Evolutionary conservation across 1,140 invertebrate species (phyloP), one percentile per base, ranked within the genome.

Genomic region (Schlechtendalia chinensis): DNA sequence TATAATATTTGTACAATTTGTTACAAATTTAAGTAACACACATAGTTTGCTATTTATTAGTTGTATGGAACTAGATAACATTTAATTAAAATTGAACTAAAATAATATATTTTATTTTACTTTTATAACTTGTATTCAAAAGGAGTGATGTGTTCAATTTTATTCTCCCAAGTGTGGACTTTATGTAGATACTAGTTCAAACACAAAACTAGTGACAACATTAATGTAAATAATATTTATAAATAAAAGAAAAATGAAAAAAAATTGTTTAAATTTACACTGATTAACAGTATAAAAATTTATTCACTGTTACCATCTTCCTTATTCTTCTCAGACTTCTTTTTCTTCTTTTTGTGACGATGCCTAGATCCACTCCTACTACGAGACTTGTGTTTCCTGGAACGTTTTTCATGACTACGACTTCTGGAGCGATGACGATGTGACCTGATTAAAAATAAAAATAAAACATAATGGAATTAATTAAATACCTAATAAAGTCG

Each of bases 291-390:
- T 50, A 79, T 50, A 3, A 79, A n/a, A 63, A 39, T 39, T 61
- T 79, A 79, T 79, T 79, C 75, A 79, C 75, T 79, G 17, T 80
- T 81, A 56, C 63, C 58, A 27, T 79, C 75, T 27, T 82, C 82
- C 19, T 83, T 81, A 12, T 58, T 81, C 32, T 82, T 77, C 45
- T 84, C 84, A 27, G 83, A 84, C 56, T 84, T 83, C 81, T 84
- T 84, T 83, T 84, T 84, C 82, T 84, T 84, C 79, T 84, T 84
- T 63, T 84, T 84, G 58, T 84, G 83, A 77, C 83, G 83, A 32
- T 83, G 67, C 50, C 84, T 83, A 19, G 82, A 81, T 0, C 83
- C 83, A 72, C 83, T 83, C 16, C 83, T 82, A 81, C 83, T 84
- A 24, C 83, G 75, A 79, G 83, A 83, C 59, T 84, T 84, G 65